Conservation (phyloP, 2,888 invertebrate species). For the Cephus pulcher region DNA sequence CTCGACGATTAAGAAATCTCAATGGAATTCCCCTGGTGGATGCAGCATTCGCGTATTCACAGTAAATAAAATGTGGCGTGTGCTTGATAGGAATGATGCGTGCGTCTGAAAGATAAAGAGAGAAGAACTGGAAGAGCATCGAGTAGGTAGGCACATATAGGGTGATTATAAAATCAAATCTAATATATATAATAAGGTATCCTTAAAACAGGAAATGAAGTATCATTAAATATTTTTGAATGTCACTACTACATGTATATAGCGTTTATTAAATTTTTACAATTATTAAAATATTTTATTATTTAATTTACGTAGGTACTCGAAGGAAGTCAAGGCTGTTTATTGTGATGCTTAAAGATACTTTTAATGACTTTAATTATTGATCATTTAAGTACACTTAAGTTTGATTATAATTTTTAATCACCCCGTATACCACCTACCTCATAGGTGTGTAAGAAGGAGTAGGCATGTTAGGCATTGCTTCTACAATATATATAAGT, state of each 20-base stretch:
- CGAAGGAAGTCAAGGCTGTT: not conserved
- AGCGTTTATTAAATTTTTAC: not conserved
- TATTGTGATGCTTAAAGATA: not conserved
- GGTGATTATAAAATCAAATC: not conserved
- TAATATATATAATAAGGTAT: not conserved
- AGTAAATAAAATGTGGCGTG: not conserved
- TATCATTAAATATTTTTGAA: not conserved
- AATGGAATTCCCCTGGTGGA: constrained; percentile 25
- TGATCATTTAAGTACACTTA: not conserved
- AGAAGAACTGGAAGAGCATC: not conserved
- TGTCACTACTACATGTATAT: too few species aligned
- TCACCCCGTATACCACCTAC: not conserved
- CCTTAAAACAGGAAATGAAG: not conserved
- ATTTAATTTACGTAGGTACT: not conserved
- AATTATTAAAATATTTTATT: not conserved
- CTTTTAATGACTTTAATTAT: not conserved
- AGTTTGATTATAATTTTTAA: not conserved
- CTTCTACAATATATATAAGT: not conserved
- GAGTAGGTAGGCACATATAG: not conserved
- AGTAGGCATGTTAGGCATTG: constrained; percentile 15
- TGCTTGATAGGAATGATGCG: not conserved
- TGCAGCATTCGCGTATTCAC: not conserved
- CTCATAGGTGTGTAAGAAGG: not conserved
- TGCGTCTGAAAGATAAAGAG: not conserved
- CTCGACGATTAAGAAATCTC: constrained; percentile 26